Base-by-base conservation (phyloP, 2,888 invertebrate species). In the Entomobrya multifasciata region DNA sequence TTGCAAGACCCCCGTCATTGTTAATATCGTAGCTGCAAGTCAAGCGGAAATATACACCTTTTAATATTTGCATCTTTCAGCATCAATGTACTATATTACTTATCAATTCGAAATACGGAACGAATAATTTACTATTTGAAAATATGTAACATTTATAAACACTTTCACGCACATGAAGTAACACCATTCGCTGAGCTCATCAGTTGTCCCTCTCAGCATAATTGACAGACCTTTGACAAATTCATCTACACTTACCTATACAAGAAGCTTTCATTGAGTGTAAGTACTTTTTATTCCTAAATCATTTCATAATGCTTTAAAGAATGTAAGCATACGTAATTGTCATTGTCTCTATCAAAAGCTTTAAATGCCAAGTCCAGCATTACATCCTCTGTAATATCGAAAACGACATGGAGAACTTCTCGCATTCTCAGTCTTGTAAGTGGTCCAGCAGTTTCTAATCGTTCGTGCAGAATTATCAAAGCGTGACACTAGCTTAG, bases 331-430 rank as follows among this genome's bases (percentile, higher is more conserved):
- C 60, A 6, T 81, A 87, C 87, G 17, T 22, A 60, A 13, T 72
- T 72, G 27, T 84, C 76, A 10, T 10, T 25, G 52, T 87, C 76
- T n/a, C 27, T 44, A 22, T 87, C 87, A 84, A 87, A 87, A 20
- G 83, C 84, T 0, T 65, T 65, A 30, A 79, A 84, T 0, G 52
- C 72, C n/a, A 87, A 52, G 52, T 87, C 87, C 65, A 87, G 44
- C 83, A 84, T 84, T 25, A 87, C 74, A 15, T 72, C 80, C 44
- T 87, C 84, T 0, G 87, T 87, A 20, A 87, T 84, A 4, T 72
- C 62, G 20, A 87, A 87, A 10, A 87, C 30, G 2, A 74, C 30
- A 27, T 79, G 67, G 30, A 87, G 83, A 0, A 87, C 57, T 65
- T 87, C 87, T 4, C 84, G 22, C 83, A 87, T 79, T 25, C 79